Base-by-base conservation (phyloP, 2,888 invertebrate genomes). In the Orchesellides sinensis region DNA sequence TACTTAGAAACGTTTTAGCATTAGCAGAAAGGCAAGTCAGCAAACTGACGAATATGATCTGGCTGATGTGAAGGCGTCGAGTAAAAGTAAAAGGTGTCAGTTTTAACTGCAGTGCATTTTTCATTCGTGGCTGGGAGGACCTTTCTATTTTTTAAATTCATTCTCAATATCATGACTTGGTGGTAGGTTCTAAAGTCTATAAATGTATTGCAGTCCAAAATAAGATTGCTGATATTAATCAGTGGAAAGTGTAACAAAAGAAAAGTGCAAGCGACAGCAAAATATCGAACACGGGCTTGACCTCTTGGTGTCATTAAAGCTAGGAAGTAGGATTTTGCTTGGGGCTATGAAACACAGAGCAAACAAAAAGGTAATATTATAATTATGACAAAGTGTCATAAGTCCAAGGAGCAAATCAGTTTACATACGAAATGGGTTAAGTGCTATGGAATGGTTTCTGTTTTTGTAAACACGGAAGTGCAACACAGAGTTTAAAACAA, bases 231-330 rank as follows among this genome's bases (percentile, higher is more conserved):
- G 40, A 40, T 10, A 2, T 40, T n/a, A 40, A n/a, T 2, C 40
- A 40, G 10, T 40, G 40, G 40, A 40, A 40, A 40, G 40, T 40
- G 40, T 40, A 40, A 40, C 40, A 40, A 40, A 40, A 40, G 10
- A 14, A 40, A 23, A 56, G 25, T 56, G 56, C 2, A 23, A 23
- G 25, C 4, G 19, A 10, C 10, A 4, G 49, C 49, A 10, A 52
- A 52, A 17, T 21, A 17, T 10, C 52, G 17, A 52, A 21, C 45
- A 47, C 47, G 66, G 47, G 47, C 25, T 68, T 68, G 68, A 68
- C 68, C 68, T 23, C 40, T 52, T 52, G 10, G 19, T 52, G 47
- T 68, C 49, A 52, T 68, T 68, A 52, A 52, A 47, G 32, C 49
- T 29, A 68, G 52, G 29, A 52, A 32, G 32, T 4, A 17, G 63